Base-by-base conservation (phyloP, 2,113 vertebrate species). In the Bucco capensis region DNA sequence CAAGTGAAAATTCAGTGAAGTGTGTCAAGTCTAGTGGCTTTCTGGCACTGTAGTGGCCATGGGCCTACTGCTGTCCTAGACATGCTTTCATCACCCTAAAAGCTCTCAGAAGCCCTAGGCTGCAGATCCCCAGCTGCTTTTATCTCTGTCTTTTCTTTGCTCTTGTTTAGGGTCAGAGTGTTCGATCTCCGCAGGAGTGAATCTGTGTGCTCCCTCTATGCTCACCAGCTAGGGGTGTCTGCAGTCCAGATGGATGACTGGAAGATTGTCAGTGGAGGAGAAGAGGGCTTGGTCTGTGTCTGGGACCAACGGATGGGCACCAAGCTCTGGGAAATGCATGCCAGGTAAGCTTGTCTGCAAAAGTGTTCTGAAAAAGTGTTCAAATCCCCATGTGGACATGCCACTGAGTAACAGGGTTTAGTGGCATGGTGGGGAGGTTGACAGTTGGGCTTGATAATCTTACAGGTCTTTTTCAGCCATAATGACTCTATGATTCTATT, bases 241-340 rank as follows among this genome's bases (percentile, higher is more conserved):
- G 95, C 98, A 0, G 98, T 99, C 37, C 98, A 98, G 96, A 98
- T 98, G 79, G 99, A 99, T 1, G 98, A 99, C 93, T 99, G 99
- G 99, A 99, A 99, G 91, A 79, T 99, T 0, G 98, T 99, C 91
- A 99, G 99, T 1, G 99, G 99, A 1, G 99, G 99, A 12, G 97
- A 97, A 9, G 99, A 99, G 47, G 99, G 99, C 12, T 86, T 99
- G 96, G 97, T 99, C 66, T 99, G 98, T 0, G 98, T 99, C 60
- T 99, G 99, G 99, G 99, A 99, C 89, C 98, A 98, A 73, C 98
- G 99, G 72, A 99, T 98, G 98, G 98, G 95, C 88, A 97, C 98
- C 13, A 99, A 99, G 40, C 98, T 99, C 42, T 99, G 99, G 99
- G 99, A 99, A 96, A 99, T 98, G 95, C 98, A 99, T 37, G 98